Base-by-base conservation (phyloP, 2,113 vertebrate genomes). In the Sylvicapra grimmia region DNA sequence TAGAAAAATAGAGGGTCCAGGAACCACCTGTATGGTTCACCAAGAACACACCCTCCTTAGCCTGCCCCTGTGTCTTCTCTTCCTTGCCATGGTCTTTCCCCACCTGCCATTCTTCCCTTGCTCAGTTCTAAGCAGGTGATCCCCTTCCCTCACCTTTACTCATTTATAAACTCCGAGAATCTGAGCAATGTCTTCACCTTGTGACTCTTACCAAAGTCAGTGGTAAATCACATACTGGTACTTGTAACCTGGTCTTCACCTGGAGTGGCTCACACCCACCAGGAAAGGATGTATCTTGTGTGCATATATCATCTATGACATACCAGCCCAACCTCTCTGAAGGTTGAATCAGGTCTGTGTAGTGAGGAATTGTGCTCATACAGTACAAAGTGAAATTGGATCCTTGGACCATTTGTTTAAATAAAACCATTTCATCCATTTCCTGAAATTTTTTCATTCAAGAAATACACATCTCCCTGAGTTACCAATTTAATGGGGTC, bases 191-290 rank as follows among this genome's bases (percentile, higher is more conserved):
- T 25, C 59, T 90, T 47, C 11, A 13, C 10, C 1, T 33, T 8
- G 44, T 92, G 91, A 93, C 89, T 93, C 65, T 21, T 40, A 75
- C 25, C 36, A 8, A 44, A 61, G 88, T 97, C 93, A 93, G 96
- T 53, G n/a, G 61, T 51, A 53, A 36, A 23, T 83, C 72, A n/a
- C 29, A 1, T 0, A 9, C 0, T 1, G 1, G 54, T 9, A 0
- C n/a, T 68, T 83, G n/a, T 49, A 14, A 14, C 10, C 21, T 8
- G 59, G 36, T 36, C 79, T 54, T 10, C 2, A 1, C 33, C 94
- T 56, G 77, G 44, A 36, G 7, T 0, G 0, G 31, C 15, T 88
- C 89, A 2, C 10, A 93, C 90, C 0, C 86, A 91, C 90, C 0
- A 18, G 90, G 79, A 40, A 84, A 53, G 63, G 91, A 21, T 12